Percentiles rank a stretch among this genome's conserved stretches.
Conservation (phyloP, 1,140 invertebrate species). For the Gryon sp. region DNA sequence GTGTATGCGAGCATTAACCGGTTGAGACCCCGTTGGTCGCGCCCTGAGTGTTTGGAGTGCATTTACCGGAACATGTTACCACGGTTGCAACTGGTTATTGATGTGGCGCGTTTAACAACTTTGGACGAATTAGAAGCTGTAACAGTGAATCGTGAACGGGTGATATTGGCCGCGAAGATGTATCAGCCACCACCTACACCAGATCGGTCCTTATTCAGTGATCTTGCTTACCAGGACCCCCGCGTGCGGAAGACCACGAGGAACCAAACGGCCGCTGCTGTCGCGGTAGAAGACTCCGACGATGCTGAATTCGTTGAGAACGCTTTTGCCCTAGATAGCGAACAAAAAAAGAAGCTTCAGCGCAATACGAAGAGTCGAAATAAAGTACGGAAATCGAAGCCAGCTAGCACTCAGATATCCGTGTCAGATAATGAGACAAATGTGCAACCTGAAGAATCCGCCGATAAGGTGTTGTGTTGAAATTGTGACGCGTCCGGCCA, state of each 20-base stretch:
- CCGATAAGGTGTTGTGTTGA: too few relatives aligned
- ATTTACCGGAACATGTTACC: neutral
- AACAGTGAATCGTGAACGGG: neutral
- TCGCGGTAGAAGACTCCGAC: too few relatives aligned
- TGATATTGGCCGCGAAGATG: neutral
- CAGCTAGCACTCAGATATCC: neutral
- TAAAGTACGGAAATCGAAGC: too few relatives aligned
- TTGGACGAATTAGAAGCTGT: neutral
- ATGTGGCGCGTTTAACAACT: neutral
- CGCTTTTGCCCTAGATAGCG: too few relatives aligned
- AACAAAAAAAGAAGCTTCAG: too few relatives aligned
- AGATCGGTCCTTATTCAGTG: neutral
- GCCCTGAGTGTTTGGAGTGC: neutral
- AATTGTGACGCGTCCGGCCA: neutral
- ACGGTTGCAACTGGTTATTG: neutral
- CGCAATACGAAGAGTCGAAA: too few relatives aligned
- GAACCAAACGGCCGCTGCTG: too few relatives aligned
- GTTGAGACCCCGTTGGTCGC: neutral
- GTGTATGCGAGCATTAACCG: neutral
- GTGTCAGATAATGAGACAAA: too few relatives aligned
- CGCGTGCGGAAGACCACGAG: neutral
- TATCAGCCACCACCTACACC: neutral
- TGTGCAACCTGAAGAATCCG: too few relatives aligned
- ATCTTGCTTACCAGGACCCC: neutral
- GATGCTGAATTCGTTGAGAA: too few relatives aligned